Evolutionary conservation across 2,888 invertebrate species (phyloP).

Genomic region (Actias luna): DNA sequence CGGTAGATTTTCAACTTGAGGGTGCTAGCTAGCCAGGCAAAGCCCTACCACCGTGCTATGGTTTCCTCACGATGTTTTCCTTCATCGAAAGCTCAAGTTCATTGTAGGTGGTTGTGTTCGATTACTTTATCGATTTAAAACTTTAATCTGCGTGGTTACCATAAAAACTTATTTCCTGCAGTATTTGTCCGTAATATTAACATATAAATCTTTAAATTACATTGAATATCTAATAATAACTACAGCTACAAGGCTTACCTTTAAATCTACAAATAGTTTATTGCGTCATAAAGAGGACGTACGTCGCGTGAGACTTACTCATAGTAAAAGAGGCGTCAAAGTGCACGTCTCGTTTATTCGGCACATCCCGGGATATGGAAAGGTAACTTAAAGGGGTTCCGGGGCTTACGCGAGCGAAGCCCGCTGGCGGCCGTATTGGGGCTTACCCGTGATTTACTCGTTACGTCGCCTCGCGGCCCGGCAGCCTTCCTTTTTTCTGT

Average conservation of each 20-base stretch:
- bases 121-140: too few species aligned
- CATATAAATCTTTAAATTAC: not conserved
- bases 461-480: conserved; percentile 61
- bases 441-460: conserved; percentile 77
- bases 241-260: conserved; percentile 10
- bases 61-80: too few species aligned
- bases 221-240: not conserved
- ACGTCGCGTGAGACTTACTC: conserved; percentile 18
- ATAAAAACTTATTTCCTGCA: not conserved
- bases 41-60: too few species aligned
- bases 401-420: conserved; percentile 56
- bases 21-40: too few species aligned
- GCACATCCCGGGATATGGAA: conserved; percentile 52
- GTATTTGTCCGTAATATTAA: not conserved
- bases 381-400: conserved; percentile 72
- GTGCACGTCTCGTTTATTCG: conserved; percentile 52
- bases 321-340: conserved; percentile 37
- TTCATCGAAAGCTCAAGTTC: too few species aligned
- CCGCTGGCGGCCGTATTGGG: conserved; percentile 62
- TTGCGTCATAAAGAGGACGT: conserved; percentile 28
- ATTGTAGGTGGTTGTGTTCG: too few species aligned
- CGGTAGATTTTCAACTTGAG: too few species aligned
- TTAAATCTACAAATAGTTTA: conserved; percentile 21
- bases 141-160: too few species aligned
- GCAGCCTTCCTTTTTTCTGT: conserved; percentile 72